Evolutionary conservation across 2,888 invertebrate genomes (phyloP).

Genomic region (Ethmia dodecea): DNA sequence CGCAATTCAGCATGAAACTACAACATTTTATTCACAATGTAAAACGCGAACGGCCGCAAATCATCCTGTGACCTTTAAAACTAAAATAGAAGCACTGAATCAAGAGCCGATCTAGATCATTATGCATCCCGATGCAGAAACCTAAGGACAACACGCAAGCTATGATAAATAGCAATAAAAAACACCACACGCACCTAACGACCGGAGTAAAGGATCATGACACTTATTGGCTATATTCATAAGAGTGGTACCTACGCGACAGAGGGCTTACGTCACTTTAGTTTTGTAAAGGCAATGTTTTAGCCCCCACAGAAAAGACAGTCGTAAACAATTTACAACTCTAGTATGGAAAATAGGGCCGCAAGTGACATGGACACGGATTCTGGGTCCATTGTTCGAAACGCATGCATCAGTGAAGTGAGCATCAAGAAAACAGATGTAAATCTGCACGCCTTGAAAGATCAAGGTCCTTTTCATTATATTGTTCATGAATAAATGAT

Average conservation of each 20-base stretch:
- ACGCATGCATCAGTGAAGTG: conserved; percentile 21
- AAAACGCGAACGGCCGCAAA: conserved; percentile 15
- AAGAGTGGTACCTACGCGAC: background rate
- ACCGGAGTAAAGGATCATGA: background rate
- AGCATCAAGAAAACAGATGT: conserved; percentile 30
- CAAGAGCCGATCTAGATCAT: conserved; percentile 34
- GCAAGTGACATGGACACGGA: conserved; percentile 37
- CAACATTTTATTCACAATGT: no score
- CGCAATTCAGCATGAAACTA: no score
- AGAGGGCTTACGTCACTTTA: background rate
- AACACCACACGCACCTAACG: conserved; percentile 3
- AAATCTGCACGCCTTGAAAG: conserved; percentile 32
- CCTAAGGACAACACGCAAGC: conserved; percentile 10
- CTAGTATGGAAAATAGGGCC: conserved; percentile 36
- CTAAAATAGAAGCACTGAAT: conserved; percentile 35
- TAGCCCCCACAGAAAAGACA: conserved; percentile 32
- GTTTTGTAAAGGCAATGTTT: conserved; percentile 15
- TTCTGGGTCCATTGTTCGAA: conserved; percentile 40
- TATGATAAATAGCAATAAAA: conserved; percentile 14
- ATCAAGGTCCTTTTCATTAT: conserved; percentile 31
- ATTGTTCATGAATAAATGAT: conserved; percentile 30
- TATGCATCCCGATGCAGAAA: conserved; percentile 24
- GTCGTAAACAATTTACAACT: conserved; percentile 34
- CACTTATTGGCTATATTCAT: background rate
- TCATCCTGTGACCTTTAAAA: conserved; percentile 25